Evolutionary conservation across 2,888 invertebrate species (phyloP).

Genomic region (Aethes cnicana): DNA sequence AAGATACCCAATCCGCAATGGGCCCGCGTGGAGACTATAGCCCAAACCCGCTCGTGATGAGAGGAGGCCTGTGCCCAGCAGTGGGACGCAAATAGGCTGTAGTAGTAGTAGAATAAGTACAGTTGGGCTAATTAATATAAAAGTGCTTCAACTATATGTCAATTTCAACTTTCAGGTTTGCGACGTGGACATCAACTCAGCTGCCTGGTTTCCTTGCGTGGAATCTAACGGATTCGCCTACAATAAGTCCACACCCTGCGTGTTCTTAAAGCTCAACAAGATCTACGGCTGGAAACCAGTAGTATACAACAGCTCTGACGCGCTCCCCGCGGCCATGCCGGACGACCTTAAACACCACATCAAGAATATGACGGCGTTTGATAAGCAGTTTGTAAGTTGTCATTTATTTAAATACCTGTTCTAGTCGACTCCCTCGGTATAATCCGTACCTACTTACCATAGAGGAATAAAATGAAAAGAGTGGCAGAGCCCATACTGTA

Average conservation of each 20-base stretch:
- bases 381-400: conserved; percentile 69
- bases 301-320: conserved; percentile 87
- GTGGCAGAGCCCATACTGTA: too few species aligned
- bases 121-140: too few species aligned
- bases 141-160: too few species aligned
- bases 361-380: conserved; percentile 71
- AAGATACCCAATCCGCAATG: too few species aligned
- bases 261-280: conserved; percentile 97
- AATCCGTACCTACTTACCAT: too few species aligned
- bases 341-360: conserved; percentile 86
- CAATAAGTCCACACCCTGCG: conserved; percentile 95
- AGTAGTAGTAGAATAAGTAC: too few species aligned
- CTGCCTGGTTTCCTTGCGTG: conserved; percentile 89
- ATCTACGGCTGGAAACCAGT: conserved; percentile 95
- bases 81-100: too few species aligned
- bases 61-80: too few species aligned
- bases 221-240: conserved; percentile 94
- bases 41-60: too few species aligned
- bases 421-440: neutral
- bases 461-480: too few species aligned
- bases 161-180: conserved; percentile 84
- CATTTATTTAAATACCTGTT: neutral
- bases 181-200: conserved; percentile 86
- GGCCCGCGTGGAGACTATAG: too few species aligned
- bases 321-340: conserved; percentile 90